These are phyloP conservation scores for Oscheius sp. DNA, from an alignment of 2,888 invertebrate genomes.

Conservation along the genomic window DNA sequence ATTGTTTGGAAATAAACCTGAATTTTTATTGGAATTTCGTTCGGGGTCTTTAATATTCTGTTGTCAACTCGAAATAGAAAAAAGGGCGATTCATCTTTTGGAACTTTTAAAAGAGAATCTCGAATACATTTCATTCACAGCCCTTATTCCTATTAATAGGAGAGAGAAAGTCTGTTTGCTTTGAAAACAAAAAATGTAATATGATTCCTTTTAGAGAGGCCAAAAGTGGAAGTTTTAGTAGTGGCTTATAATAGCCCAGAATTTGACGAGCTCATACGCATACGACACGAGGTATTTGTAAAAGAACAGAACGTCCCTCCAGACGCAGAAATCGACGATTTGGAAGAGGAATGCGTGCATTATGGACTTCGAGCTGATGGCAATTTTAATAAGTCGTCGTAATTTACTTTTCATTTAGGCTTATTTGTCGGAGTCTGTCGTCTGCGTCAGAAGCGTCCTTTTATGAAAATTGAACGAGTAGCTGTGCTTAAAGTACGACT, in stretches of 20 bases:
- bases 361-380: not conserved
- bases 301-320: constrained; percentile 45
- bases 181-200: no score
- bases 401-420: not conserved
- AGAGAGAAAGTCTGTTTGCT: no score
- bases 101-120: no score
- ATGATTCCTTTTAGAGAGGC: no score
- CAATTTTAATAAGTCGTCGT: not conserved
- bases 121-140: no score
- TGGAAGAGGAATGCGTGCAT: constrained; percentile 32
- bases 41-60: no score
- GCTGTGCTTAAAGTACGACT: constrained; percentile 18
- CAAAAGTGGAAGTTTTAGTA: not conserved
- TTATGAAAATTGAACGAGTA: constrained; percentile 29
- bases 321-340: constrained; percentile 41
- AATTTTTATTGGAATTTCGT: no score
- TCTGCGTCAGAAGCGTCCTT: not conserved
- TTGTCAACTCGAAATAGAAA: no score
- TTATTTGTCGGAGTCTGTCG: constrained; percentile 12
- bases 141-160: no score
- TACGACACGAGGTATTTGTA: constrained; percentile 34
- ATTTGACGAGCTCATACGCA: not conserved
- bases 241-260: not conserved
- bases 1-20: not conserved
- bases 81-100: no score